Base-by-base conservation (phyloP, 2,888 invertebrate species). In the Megalurothrips usitatus region DNA sequence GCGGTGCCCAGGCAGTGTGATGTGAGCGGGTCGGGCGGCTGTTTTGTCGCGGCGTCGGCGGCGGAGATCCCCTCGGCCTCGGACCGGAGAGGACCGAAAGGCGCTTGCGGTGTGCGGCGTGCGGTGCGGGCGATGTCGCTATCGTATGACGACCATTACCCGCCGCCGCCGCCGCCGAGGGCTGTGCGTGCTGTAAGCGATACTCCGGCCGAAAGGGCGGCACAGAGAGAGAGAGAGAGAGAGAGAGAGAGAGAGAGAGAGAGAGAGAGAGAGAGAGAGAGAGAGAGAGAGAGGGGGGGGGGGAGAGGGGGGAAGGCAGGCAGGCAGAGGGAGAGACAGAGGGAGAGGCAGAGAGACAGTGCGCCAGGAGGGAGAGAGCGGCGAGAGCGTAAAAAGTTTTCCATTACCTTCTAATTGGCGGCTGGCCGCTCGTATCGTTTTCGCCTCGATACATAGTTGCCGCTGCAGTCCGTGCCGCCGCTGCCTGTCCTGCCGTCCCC, bases 111-210 rank as follows among this genome's bases (percentile, higher is more conserved):
- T 14, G 58, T 10, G n/a, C 19, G 58, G 14, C 58, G 58, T n/a
- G 58, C 23, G 63, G 23, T 63, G 63, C 63, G 63, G 52, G n/a
- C 63, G 49, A n/a, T 11, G 68, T 0, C 68, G 68, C 23, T 75
- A 26, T 75, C 68, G 68, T 26, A 12, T 75, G 68, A 75, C 68
- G 68, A 10, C 68, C 68, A 75, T 75, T 75, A 75, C 34, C 34
- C 34, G 34, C 3, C 34, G 3, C 34, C 34, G 34, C n/a, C n/a
- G n/a, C n/a, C n/a, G n/a, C n/a, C n/a, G n/a, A n/a, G n/a, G 34
- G 34, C 34, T 43, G 34, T 6, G 34, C n/a, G 58, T 17, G 11
- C 68, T 75, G 68, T 26, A 75, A 75, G 68, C 68, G 68, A 75
- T 75, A 75, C 26, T 43, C 34, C 34, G 6, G 34, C 34, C 34